Conservation (phyloP, 2,888 invertebrate species). For the Nemapogon koenigi region DNA sequence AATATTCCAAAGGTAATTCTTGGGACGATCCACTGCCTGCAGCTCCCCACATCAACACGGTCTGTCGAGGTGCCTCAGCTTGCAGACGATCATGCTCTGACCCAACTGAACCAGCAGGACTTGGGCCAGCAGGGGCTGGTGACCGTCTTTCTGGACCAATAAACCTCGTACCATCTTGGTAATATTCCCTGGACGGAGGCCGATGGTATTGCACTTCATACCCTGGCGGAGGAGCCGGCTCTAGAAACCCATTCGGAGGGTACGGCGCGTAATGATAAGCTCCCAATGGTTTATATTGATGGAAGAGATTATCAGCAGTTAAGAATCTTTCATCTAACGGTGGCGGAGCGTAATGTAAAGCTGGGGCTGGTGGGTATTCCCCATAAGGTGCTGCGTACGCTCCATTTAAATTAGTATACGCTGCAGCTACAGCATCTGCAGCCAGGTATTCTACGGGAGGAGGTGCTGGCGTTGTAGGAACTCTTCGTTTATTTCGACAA, state of each 20-base stretch:
- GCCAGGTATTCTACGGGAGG: constrained; percentile 75
- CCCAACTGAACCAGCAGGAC: constrained; percentile 50
- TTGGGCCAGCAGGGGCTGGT: constrained; percentile 61
- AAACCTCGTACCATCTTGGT: constrained; percentile 64
- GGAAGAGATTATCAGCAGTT: constrained; percentile 85
- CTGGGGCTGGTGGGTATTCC: constrained; percentile 71
- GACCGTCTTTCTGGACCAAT: constrained; percentile 70
- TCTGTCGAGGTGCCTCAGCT: constrained; percentile 78
- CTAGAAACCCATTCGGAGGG: constrained; percentile 84
- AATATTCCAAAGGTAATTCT: constrained; percentile 52
- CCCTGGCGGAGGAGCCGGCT: constrained; percentile 72
- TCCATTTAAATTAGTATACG: constrained; percentile 81
- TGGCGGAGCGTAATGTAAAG: constrained; percentile 73
- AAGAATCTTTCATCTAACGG: constrained; percentile 73
- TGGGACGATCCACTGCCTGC: constrained; percentile 49
- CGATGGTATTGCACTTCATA: constrained; percentile 69
- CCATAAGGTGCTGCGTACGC: constrained; percentile 84
- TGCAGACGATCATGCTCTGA: constrained; percentile 50
- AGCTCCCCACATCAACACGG: constrained; percentile 93
- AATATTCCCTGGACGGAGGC: constrained; percentile 65
- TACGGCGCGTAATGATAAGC: constrained; percentile 78
- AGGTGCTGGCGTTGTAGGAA: constrained; percentile 61
- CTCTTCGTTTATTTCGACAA: constrained; percentile 82
- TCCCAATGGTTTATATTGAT: constrained; percentile 88
- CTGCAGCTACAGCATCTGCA: constrained; percentile 74